Evolutionary conservation across 2,888 invertebrate species (phyloP).

Genomic region (Crematogaster levior): DNA sequence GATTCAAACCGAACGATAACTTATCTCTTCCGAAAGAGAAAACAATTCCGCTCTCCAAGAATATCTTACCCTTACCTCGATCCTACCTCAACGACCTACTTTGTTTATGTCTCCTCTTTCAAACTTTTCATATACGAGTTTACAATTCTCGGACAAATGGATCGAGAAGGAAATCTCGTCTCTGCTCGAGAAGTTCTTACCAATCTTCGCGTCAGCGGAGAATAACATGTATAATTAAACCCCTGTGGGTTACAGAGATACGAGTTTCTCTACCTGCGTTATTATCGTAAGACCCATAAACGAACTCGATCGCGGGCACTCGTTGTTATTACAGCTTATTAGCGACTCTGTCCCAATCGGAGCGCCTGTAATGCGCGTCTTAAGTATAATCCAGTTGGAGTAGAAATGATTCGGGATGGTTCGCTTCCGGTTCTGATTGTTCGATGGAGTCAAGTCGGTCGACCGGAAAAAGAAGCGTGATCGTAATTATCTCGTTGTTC

Average conservation of each 20-base stretch:
- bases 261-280: not conserved
- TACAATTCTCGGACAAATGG: not conserved
- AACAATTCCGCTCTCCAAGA: not conserved
- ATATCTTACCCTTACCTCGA: conserved; percentile 2
- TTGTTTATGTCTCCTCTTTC: not conserved
- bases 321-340: conserved; percentile 23
- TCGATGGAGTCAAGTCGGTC: conserved; percentile 13
- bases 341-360: conserved; percentile 23
- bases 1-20: not conserved
- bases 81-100: not conserved
- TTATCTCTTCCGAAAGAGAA: not conserved
- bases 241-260: conserved; percentile 7
- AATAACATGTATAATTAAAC: conserved; percentile 31
- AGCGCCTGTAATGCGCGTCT: not conserved
- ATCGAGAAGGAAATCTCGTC: not conserved
- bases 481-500: not conserved
- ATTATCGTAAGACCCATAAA: not conserved
- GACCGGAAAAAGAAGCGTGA: not conserved
- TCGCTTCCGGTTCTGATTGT: not conserved
- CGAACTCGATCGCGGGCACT: not conserved
- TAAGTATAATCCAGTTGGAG: conserved; percentile 4
- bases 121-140: not conserved
- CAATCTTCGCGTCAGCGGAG: not conserved
- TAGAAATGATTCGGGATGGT: conserved; percentile 3
- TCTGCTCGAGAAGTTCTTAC: not conserved